Percentiles rank a stretch among this genome's conserved stretches.
Evolutionary conservation across 2,113 vertebrate species (phyloP).

Genomic region (Lucifuga dentata): DNA sequence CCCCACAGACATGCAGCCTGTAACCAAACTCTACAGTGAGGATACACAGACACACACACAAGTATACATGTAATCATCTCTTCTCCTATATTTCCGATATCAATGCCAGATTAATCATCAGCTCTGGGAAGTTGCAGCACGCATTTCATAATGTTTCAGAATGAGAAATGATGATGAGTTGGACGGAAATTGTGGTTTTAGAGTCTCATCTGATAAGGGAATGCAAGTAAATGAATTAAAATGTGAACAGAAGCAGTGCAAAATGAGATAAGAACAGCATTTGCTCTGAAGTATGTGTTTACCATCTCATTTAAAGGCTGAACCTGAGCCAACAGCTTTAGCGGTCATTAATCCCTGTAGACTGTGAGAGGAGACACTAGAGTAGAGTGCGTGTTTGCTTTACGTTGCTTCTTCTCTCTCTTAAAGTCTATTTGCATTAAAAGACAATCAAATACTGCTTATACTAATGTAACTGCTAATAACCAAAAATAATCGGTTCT

Average conservation of each 20-base stretch:
- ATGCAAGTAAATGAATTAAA: slow-evolving; percentile 29
- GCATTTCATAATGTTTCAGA: slow-evolving; percentile 8
- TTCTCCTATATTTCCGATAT: slow-evolving; percentile 41
- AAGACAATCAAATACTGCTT: not conserved
- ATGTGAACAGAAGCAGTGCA: slow-evolving; percentile 26
- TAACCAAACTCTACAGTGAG: slow-evolving; percentile 45
- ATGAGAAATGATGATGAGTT: slow-evolving; percentile 25
- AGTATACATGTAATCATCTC: slow-evolving; percentile 15
- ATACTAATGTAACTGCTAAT: not conserved
- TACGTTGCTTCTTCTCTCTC: slow-evolving; percentile 24
- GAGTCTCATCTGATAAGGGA: slow-evolving; percentile 31
- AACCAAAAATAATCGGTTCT: too few species aligned
- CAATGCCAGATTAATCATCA: slow-evolving; percentile 29
- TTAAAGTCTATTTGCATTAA: slow-evolving; percentile 15
- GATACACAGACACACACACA: not conserved
- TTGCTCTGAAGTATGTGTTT: slow-evolving; percentile 41
- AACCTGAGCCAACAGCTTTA: slow-evolving; percentile 42
- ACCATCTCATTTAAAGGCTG: slow-evolving; percentile 56
- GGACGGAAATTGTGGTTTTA: slow-evolving; percentile 31
- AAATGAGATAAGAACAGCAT: slow-evolving; percentile 41
- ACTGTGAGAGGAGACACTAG: slow-evolving; percentile 28
- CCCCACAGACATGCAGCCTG: slow-evolving; percentile 19
- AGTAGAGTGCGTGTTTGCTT: slow-evolving; percentile 19
- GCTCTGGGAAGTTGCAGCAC: slow-evolving; percentile 19
- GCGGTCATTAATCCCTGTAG: slow-evolving; percentile 55